Percentiles rank a stretch among this genome's conserved stretches.
These are phyloP conservation scores for Hafferia zeledoni DNA, from an alignment of 2,797 vertebrate genomes.

Conservation along the genomic window DNA sequence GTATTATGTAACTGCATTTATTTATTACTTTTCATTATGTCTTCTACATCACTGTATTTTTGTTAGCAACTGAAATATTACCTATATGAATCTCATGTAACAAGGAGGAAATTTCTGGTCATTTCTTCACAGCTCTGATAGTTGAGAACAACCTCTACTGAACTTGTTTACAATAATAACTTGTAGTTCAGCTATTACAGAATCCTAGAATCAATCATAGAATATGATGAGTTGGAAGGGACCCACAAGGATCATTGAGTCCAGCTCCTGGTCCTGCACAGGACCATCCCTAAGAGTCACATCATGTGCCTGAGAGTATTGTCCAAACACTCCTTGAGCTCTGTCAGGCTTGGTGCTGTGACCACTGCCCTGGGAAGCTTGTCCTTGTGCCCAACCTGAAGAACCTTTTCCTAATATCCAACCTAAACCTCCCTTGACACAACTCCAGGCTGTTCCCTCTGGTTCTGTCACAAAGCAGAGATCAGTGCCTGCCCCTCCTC, in stretches of 20 bases:
- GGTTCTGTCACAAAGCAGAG: not conserved
- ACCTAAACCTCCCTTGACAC: not conserved
- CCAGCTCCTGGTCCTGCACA: accelerated
- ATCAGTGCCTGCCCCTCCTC: not conserved
- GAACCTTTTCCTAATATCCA: not conserved
- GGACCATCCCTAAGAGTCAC: not conserved
- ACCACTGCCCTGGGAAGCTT: not conserved
- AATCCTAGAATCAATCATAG: not conserved
- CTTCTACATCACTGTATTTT: not conserved
- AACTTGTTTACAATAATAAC: not conserved
- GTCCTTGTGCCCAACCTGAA: not conserved
- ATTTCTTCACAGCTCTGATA: not conserved
- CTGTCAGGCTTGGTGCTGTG: not conserved
- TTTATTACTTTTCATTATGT: not conserved
- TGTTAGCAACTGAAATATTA: not conserved
- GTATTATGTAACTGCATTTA: not conserved
- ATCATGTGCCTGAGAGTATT: not conserved
- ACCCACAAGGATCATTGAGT: not conserved
- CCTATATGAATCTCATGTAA: not conserved
- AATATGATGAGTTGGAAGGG: not conserved
- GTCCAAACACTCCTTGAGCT: not conserved
- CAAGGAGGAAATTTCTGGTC: not conserved
- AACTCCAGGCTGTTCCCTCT: not conserved
- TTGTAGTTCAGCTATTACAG: not conserved
- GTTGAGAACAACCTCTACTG: not conserved